Percentiles rank a stretch among this genome's conserved stretches.
Conservation (phyloP, 2,113 vertebrate species). For the Gasterosteus aculeatus region DNA sequence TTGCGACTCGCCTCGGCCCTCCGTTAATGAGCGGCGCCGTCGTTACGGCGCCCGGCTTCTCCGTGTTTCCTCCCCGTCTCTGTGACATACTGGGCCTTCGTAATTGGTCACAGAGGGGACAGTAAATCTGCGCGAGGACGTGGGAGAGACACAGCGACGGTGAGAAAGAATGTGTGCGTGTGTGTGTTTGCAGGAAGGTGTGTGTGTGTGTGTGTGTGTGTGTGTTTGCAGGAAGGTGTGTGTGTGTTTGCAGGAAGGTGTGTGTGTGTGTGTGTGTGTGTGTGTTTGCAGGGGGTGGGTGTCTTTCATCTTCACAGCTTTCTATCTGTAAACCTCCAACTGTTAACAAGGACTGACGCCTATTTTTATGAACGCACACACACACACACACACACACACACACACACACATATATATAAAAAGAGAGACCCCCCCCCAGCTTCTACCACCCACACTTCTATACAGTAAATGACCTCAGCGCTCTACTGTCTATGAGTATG, state of each 20-base stretch:
- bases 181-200: conserved; percentile 57
- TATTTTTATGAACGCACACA: conserved; percentile 57
- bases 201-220: not conserved
- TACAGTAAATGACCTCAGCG: conserved; percentile 77
- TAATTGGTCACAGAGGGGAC: conserved; percentile 83
- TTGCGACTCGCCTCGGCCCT: conserved; percentile 64
- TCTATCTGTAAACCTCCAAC: conserved; percentile 76
- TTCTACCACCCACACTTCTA: conserved; percentile 69
- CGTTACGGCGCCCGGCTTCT: conserved; percentile 61
- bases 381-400: conserved; percentile 39
- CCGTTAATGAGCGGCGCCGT: conserved; percentile 72
- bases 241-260: conserved; percentile 42
- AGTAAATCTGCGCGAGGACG: conserved; percentile 76
- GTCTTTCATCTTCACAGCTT: conserved; percentile 79
- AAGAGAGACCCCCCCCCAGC: not conserved
- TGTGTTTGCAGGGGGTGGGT: conserved; percentile 53
- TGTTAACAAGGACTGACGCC: conserved; percentile 75
- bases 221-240: conserved; percentile 56
- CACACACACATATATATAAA: conserved; percentile 32
- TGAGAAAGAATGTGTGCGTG: conserved; percentile 18
- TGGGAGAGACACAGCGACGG: conserved; percentile 61
- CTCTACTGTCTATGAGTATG: conserved; percentile 69
- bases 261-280: too few species aligned
- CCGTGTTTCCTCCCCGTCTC: conserved; percentile 65
- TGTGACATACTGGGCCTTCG: conserved; percentile 70